phyloP scores from a whole-genome alignment of 2,888 invertebrate genomes.

The Myopa testacea region DNA sequence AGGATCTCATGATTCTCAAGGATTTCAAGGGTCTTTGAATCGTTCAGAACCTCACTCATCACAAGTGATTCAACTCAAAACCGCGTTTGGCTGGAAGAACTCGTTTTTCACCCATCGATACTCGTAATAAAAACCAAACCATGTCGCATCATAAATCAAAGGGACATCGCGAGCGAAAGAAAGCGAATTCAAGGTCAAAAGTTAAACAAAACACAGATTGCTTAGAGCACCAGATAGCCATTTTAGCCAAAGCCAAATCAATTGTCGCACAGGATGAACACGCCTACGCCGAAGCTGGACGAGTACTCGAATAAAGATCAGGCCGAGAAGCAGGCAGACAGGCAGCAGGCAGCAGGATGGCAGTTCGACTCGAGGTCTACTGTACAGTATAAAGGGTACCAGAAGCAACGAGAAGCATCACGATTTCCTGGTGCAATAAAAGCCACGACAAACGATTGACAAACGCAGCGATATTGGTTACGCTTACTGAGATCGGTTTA shows the following conservation, averaged over 20 bases:
- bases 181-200: background rate
- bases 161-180: background rate
- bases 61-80: background rate
- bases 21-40: too few species aligned
- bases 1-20: too few species aligned
- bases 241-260: background rate
- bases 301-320: slow-evolving; percentile 11
- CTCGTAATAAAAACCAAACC: background rate
- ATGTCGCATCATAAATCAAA: background rate
- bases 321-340: background rate
- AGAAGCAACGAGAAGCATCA: slow-evolving; percentile 1
- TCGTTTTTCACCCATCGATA: background rate
- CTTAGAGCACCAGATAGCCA: background rate
- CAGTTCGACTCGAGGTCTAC: background rate
- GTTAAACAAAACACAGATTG: background rate
- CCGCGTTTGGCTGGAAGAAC: background rate
- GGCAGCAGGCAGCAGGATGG: background rate
- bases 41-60: background rate
- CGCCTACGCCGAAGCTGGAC: background rate
- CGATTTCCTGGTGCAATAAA: slow-evolving; percentile 29
- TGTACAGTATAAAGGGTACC: background rate
- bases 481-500: slow-evolving; percentile 35
- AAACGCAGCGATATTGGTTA: slow-evolving; percentile 31
- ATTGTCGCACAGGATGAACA: background rate
- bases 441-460: slow-evolving; percentile 35